phyloP scores from a whole-genome alignment of 2,888 invertebrate genomes.

The Seira sanloemensis region DNA sequence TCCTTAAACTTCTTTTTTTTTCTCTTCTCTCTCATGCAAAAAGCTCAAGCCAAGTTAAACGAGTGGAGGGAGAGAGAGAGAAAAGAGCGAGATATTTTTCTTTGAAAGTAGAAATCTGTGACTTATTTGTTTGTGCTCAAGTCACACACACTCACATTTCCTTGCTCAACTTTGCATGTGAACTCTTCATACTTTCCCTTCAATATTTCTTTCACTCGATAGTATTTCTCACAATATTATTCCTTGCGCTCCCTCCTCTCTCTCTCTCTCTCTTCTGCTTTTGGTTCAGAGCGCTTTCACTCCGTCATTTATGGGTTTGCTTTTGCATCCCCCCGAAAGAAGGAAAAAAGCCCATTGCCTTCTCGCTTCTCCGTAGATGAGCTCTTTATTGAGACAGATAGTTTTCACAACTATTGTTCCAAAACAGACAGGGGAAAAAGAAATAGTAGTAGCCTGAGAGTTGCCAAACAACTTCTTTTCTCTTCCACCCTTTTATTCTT shows the following conservation, averaged over 20 bases:
- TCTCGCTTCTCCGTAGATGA: conserved; percentile 60
- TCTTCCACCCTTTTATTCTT: neutral
- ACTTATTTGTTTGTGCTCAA: conserved; percentile 72
- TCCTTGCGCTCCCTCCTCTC: neutral
- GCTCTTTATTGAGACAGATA: conserved; percentile 71
- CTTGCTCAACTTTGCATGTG: neutral
- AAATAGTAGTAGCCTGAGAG: conserved; percentile 33
- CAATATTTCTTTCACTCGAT: conserved; percentile 13
- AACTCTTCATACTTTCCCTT: neutral
- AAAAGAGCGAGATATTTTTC: conserved; percentile 27
- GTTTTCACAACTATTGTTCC: conserved; percentile 71
- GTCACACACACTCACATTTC: conserved; percentile 50
- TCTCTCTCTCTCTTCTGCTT: neutral
- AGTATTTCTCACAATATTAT: neutral
- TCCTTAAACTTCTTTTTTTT: too few species aligned
- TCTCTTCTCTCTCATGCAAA: too few species aligned
- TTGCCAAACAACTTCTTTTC: conserved; percentile 54
- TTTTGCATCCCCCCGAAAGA: conserved; percentile 60
- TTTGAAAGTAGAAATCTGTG: conserved; percentile 69
- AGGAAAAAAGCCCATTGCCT: too few species aligned
- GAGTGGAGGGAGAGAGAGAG: neutral
- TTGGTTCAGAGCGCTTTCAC: conserved; percentile 31
- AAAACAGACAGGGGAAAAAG: conserved; percentile 19
- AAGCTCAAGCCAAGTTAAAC: neutral
- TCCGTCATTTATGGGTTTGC: conserved; percentile 69